phyloP scores from a whole-genome alignment of 2,888 invertebrate species.

The Ectemnius lituratus region DNA sequence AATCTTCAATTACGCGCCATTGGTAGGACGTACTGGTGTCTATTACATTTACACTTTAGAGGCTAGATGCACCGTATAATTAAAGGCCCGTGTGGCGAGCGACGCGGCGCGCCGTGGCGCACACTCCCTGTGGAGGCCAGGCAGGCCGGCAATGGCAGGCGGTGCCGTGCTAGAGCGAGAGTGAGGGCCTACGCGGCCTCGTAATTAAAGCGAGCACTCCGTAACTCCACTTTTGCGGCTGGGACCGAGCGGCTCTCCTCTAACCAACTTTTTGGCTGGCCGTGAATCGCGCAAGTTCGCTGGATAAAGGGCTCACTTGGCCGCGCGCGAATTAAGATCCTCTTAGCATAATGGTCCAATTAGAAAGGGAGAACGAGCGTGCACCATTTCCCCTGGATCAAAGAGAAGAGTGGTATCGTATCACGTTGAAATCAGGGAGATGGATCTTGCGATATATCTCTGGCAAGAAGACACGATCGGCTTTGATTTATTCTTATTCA shows the following conservation, averaged over 20 bases:
- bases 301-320: constrained; percentile 17
- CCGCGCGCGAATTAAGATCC: constrained; percentile 9
- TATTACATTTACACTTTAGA: constrained; percentile 51
- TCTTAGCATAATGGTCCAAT: background rate
- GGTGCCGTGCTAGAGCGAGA: no score
- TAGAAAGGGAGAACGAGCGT: no score
- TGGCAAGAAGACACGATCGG: constrained; percentile 7
- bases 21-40: constrained; percentile 30
- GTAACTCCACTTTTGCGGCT: constrained; percentile 18
- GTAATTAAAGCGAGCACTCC: constrained; percentile 29
- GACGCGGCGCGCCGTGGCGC: no score
- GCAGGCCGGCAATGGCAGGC: no score
- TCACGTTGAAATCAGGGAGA: background rate
- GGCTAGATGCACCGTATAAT: constrained; percentile 45
- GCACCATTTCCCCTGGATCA: no score
- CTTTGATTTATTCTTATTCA: constrained; percentile 35
- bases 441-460: constrained; percentile 4
- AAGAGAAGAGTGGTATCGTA: no score
- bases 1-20: constrained; percentile 42
- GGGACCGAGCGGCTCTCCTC: constrained; percentile 20
- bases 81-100: constrained; percentile 35
- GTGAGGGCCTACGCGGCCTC: constrained; percentile 24
- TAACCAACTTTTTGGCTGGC: constrained; percentile 25
- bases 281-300: no score
- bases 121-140: no score